phyloP scores from a whole-genome alignment of 1,140 invertebrate genomes.

The Thalassaphorura encarpata region DNA sequence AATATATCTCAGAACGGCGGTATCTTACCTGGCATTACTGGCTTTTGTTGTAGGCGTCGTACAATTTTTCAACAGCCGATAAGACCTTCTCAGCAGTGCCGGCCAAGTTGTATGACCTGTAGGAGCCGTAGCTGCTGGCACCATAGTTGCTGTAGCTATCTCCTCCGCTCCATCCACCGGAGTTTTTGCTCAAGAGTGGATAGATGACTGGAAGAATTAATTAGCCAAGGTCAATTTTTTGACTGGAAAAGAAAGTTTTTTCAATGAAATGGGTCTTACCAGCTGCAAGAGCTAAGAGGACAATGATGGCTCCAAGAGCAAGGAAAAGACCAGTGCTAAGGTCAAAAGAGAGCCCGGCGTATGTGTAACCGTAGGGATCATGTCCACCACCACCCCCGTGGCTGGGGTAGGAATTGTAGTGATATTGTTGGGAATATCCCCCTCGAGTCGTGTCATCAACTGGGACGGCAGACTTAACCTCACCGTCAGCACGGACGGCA shows the following conservation, averaged over 20 bases:
- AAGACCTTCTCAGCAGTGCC: slow-evolving; percentile 30
- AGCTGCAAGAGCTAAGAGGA: slow-evolving; percentile 32
- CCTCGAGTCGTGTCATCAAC: slow-evolving; percentile 29
- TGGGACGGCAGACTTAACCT: slow-evolving; percentile 13
- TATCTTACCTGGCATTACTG: slow-evolving; percentile 23
- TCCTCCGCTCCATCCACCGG: slow-evolving; percentile 21
- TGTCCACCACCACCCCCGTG: slow-evolving; percentile 15
- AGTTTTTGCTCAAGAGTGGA: slow-evolving; percentile 33
- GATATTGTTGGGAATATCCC: slow-evolving; percentile 32
- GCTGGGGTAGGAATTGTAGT: slow-evolving; percentile 31
- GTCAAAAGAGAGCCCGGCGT: slow-evolving; percentile 32
- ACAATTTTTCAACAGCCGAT: slow-evolving; percentile 26
- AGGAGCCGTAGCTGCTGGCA: slow-evolving; percentile 25
- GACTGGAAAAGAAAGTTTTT: background rate
- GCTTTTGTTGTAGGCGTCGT: slow-evolving; percentile 33
- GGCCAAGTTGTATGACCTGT: slow-evolving; percentile 32
- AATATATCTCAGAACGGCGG: too few species aligned
- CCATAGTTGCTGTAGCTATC: slow-evolving; percentile 23
- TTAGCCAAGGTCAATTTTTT: background rate
- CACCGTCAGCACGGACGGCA: slow-evolving; percentile 27
- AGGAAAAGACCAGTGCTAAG: slow-evolving; percentile 33
- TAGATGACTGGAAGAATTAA: slow-evolving; percentile 27
- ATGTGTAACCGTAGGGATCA: slow-evolving; percentile 34
- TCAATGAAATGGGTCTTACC: slow-evolving; percentile 19
- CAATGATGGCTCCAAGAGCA: slow-evolving; percentile 33